Evolutionary conservation across 2,888 invertebrate species (phyloP).

Genomic region (Epirrhoe alternata): DNA sequence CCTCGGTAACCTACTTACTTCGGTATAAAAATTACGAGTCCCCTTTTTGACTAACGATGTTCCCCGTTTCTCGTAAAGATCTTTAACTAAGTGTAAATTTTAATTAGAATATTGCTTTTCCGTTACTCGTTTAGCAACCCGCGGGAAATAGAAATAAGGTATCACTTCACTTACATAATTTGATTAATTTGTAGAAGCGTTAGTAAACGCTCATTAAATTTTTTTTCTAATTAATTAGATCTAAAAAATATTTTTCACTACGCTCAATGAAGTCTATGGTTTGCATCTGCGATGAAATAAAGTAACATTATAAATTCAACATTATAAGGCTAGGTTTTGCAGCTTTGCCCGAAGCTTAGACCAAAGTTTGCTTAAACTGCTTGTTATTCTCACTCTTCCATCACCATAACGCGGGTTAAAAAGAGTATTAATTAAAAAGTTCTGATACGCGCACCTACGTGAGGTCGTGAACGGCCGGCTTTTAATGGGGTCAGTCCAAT

Average conservation of each 20-base stretch:
- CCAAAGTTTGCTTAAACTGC: conserved; percentile 5
- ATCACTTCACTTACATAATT: conserved; percentile 12
- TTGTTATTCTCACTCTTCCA: conserved; percentile 17
- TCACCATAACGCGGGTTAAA: conserved; percentile 24
- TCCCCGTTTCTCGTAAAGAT: conserved; percentile 26
- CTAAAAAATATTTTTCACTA: no score
- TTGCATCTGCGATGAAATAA: no score
- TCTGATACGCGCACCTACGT: conserved; percentile 49
- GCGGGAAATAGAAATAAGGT: conserved; percentile 13
- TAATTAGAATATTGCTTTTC: conserved; percentile 27
- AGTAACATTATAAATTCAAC: no score
- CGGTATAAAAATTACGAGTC: conserved; percentile 23
- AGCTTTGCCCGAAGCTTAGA: background rate
- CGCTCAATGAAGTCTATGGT: no score
- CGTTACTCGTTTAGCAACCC: conserved; percentile 14
- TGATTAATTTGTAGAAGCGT: conserved; percentile 6
- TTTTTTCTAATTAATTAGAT: background rate
- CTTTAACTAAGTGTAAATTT: conserved; percentile 28
- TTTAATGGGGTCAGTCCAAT: conserved; percentile 79
- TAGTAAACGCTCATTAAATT: background rate
- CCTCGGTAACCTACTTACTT: conserved; percentile 24
- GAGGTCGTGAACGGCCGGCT: conserved; percentile 54
- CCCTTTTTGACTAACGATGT: conserved; percentile 30
- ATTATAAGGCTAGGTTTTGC: background rate
- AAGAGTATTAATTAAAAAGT: conserved; percentile 45